Base-by-base conservation (phyloP, 2,797 vertebrate species). In the Cirrhinus molitorella region DNA sequence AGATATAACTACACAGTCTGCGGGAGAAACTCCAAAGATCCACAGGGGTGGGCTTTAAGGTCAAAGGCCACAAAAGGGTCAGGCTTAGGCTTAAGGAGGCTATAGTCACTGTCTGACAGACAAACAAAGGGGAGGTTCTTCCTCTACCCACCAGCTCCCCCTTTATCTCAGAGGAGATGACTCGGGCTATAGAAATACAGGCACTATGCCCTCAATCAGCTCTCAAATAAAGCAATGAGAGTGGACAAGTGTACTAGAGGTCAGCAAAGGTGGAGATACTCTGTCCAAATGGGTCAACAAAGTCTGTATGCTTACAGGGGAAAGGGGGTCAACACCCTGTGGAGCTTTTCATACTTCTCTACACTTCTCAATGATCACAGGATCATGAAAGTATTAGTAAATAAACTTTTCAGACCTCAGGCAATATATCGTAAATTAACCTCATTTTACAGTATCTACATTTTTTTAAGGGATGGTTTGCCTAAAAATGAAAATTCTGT, bases 21-120 rank as follows among this genome's bases (percentile, higher is more conserved):
- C 28, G 12, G 79, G 79, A 86, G 89, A 86, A 82, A 87, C 84
- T 82, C 89, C 74, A 68, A n/a, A 77, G 83, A 91, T 91, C 91
- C 91, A 91, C 89, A 85, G 91, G 86, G 92, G 92, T 90, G 90
- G 89, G 75, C 89, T 57, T 31, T 57, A 40, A 21, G 88, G 93
- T 94, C 89, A 94, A 89, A 82, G 92, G 90, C 92, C 88, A 86
- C 83, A 87, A 91, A 92, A 89, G 89, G 93, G 93, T 94, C 91
- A 91, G 75, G 79, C 70, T 72, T 80, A 85, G 87, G 90, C 88
- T 90, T 87, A 88, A 85, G 85, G 85, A 83, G 85, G 85, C 90
- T 92, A 87, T 88, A 88, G 85, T 93, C 93, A 93, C 91, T 92
- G 88, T 81, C 87, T 84, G 87, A 89, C 71, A 70, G 63, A 91